Evolutionary conservation across 2,888 invertebrate genomes (phyloP).

Genomic region (Sclerodermus sp.): DNA sequence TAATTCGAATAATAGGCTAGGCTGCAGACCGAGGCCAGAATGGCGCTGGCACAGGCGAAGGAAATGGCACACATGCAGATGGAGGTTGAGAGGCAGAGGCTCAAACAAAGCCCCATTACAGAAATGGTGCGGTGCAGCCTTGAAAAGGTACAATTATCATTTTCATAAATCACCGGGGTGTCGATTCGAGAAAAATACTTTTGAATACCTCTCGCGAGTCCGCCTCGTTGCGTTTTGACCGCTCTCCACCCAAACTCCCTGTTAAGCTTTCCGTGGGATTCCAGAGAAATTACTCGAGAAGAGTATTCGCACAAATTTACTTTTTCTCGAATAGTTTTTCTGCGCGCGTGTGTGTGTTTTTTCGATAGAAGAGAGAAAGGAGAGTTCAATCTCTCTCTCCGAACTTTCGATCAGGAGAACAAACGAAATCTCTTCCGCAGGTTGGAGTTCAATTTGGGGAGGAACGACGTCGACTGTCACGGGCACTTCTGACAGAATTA

Average conservation of each 20-base stretch:
- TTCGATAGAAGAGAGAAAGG: too few relatives aligned
- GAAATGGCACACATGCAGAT: constrained; percentile 91
- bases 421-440: constrained; percentile 47
- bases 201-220: too few relatives aligned
- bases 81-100: constrained; percentile 76
- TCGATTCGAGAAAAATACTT: neutral
- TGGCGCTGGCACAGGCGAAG: constrained; percentile 87
- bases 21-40: constrained; percentile 82
- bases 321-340: too few relatives aligned
- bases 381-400: neutral
- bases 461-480: constrained; percentile 79
- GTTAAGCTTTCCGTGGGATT: too few relatives aligned
- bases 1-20: constrained; percentile 62
- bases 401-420: too few relatives aligned
- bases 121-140: constrained; percentile 82
- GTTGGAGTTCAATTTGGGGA: constrained; percentile 81
- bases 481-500: constrained; percentile 87
- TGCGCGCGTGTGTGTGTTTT: too few relatives aligned
- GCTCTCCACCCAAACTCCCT: too few relatives aligned
- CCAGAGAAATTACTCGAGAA: too few relatives aligned
- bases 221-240: too few relatives aligned
- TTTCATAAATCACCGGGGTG: too few relatives aligned
- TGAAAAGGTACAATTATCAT: too few relatives aligned
- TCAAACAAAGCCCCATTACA: constrained; percentile 79
- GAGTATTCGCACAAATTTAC: too few relatives aligned